A percentile compares a stretch with the other conserved stretches of the same genome.
Evolutionary conservation across 2,888 invertebrate genomes (phyloP).

Genomic region (Hydrotaea cyrtoneurina): DNA sequence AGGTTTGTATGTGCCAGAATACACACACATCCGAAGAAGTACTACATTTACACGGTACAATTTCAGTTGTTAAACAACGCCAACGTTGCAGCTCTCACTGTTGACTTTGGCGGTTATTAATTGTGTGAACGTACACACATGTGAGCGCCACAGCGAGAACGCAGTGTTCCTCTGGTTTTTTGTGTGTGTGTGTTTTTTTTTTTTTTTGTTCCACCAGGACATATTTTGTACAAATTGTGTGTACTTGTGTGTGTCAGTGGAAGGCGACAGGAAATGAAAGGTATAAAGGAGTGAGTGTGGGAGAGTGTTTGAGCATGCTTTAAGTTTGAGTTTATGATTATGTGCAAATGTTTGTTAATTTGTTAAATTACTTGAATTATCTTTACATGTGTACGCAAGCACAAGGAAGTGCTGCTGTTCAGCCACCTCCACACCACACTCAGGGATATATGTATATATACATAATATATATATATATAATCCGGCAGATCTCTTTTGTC

Average conservation of each 20-base stretch:
- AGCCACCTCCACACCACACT: too few species aligned
- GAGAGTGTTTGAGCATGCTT: background rate
- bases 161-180: background rate
- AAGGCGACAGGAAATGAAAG: background rate
- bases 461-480: too few species aligned
- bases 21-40: background rate
- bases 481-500: too few species aligned
- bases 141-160: constrained; percentile 16
- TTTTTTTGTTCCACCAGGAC: background rate
- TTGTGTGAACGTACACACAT: constrained; percentile 64
- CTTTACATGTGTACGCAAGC: background rate
- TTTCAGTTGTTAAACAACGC: constrained; percentile 23
- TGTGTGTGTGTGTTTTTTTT: too few species aligned
- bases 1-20: too few species aligned
- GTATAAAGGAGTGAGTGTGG: background rate
- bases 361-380: constrained; percentile 38
- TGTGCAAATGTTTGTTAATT: constrained; percentile 60
- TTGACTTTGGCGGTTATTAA: constrained; percentile 67
- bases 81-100: constrained; percentile 41
- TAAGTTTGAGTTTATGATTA: constrained; percentile 63
- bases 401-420: background rate
- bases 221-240: background rate
- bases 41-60: constrained; percentile 22
- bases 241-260: background rate
- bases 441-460: too few species aligned